phyloP scores from a whole-genome alignment of 2,888 invertebrate species.

The Halocaridina rubra region DNA sequence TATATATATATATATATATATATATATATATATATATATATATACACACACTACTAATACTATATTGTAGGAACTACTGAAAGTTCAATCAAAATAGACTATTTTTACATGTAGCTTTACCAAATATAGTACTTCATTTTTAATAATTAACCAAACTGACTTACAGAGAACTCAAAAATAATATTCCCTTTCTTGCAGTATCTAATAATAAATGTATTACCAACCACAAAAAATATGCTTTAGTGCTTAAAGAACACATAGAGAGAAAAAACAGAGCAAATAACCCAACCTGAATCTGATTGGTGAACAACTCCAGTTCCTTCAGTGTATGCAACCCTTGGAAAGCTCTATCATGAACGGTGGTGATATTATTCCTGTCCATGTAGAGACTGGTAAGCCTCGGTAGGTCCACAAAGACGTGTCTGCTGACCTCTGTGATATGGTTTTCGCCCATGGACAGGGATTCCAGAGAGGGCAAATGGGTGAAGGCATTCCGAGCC shows the following conservation, averaged over 20 bases:
- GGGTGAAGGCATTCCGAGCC: slow-evolving; percentile 78
- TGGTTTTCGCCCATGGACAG: slow-evolving; percentile 82
- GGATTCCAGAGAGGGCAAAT: slow-evolving; percentile 77
- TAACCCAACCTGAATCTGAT: slow-evolving; percentile 74
- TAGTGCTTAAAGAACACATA: background rate
- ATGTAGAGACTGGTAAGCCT: slow-evolving; percentile 68
- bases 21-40: background rate
- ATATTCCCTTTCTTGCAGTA: too few relatives aligned
- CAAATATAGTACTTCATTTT: too few relatives aligned
- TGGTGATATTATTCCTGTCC: slow-evolving; percentile 65
- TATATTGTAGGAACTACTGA: too few relatives aligned
- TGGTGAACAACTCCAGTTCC: slow-evolving; percentile 70
- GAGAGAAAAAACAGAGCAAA: background rate
- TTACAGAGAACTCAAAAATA: too few relatives aligned
- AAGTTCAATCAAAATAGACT: too few relatives aligned
- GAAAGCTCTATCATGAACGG: slow-evolving; percentile 66
- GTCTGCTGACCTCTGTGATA: slow-evolving; percentile 78
- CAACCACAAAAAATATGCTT: too few relatives aligned
- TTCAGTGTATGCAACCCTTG: slow-evolving; percentile 65
- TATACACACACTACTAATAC: background rate
- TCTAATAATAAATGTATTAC: too few relatives aligned
- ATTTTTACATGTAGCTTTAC: too few relatives aligned
- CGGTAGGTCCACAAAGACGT: slow-evolving; percentile 81
- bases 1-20: background rate
- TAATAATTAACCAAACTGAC: too few relatives aligned